A percentile compares a stretch with the other conserved stretches of the same genome.
phyloP scores from a whole-genome alignment of 1,140 invertebrate genomes.

The Brachionus plicatilis region DNA sequence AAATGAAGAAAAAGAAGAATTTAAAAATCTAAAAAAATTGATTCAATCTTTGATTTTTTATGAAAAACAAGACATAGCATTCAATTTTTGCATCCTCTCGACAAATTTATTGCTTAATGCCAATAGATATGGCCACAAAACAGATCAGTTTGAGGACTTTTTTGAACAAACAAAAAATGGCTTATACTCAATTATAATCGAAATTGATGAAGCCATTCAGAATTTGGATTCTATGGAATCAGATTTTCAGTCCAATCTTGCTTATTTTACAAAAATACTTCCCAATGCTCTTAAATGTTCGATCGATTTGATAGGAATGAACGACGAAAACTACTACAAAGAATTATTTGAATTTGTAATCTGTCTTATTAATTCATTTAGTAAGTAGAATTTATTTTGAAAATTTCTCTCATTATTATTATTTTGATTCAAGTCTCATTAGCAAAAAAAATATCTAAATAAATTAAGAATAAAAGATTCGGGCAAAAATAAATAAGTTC shows the following conservation, averaged over 20 bases:
- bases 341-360: background rate
- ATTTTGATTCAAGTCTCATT: background rate
- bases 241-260: background rate
- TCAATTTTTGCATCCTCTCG: constrained; percentile 11
- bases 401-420: background rate
- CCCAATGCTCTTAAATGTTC: background rate
- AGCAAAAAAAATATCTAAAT: too few relatives aligned
- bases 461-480: too few relatives aligned
- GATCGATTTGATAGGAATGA: constrained; percentile 22
- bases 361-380: background rate
- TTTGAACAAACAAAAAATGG: constrained; percentile 13
- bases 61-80: background rate
- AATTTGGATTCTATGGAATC: background rate
- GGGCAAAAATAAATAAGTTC: too few relatives aligned
- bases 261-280: background rate
- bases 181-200: background rate
- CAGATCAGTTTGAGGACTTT: background rate
- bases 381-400: background rate
- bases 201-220: background rate
- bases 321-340: background rate
- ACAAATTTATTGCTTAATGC: background rate
- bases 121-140: background rate
- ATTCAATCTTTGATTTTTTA: constrained; percentile 28
- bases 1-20: background rate
- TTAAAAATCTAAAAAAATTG: background rate